Evolutionary conservation across 2,888 invertebrate genomes (phyloP).

Genomic region (Catocala nupta): DNA sequence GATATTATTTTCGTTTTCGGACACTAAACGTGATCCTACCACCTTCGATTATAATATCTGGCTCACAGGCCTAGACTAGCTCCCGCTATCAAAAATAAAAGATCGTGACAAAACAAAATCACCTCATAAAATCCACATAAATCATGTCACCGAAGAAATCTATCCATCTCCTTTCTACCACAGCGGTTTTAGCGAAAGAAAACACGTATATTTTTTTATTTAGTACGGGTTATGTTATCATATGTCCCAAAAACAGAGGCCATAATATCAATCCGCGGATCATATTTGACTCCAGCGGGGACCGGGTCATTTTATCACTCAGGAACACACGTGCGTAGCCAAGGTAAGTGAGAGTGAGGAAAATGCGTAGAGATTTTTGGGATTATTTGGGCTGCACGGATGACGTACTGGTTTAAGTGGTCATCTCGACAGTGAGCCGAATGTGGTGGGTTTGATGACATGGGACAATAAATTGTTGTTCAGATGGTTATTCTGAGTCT

Average conservation of each 20-base stretch:
- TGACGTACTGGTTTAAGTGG: no score
- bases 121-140: conserved; percentile 17
- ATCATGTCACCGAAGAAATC: conserved; percentile 14
- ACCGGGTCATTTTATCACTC: conserved; percentile 38
- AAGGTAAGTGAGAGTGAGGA: no score
- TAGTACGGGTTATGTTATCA: conserved; percentile 17
- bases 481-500: no score
- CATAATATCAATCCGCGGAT: conserved; percentile 30
- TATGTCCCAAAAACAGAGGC: conserved; percentile 23
- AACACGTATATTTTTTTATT: neutral
- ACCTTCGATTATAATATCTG: neutral
- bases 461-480: no score
- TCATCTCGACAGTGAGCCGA: no score
- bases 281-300: conserved; percentile 35
- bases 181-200: conserved; percentile 9
- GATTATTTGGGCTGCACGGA: no score
- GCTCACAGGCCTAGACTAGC: conserved; percentile 16
- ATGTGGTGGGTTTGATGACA: no score
- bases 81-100: conserved; percentile 13
- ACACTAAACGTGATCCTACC: no score
- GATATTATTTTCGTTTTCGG: no score
- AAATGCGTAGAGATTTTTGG: no score
- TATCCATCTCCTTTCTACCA: conserved; percentile 12
- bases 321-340: conserved; percentile 21
- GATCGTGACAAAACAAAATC: conserved; percentile 18